A percentile compares a stretch with the other conserved stretches of the same genome.
These are phyloP conservation scores for Diorhabda carinulata DNA, from an alignment of 1,140 invertebrate species.

Conservation along the genomic window DNA sequence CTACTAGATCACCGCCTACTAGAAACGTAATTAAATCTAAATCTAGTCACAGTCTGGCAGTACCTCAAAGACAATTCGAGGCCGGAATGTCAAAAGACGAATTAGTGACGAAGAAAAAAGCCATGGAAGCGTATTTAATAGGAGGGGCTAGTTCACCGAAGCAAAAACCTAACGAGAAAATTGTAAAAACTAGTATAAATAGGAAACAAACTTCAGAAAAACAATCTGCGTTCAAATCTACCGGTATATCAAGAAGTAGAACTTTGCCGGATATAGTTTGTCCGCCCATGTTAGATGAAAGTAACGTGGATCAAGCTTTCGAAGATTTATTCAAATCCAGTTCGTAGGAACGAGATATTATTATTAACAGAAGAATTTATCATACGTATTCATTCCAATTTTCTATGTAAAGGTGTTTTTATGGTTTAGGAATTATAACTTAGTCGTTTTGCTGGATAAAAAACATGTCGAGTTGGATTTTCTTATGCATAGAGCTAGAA, in stretches of 20 bases:
- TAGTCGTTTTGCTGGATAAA: conserved; percentile 7
- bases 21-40: conserved; percentile 58
- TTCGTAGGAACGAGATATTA: conserved; percentile 24
- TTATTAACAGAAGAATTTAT: conserved; percentile 12
- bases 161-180: conserved; percentile 22
- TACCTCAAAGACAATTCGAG: conserved; percentile 70
- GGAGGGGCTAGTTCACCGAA: conserved; percentile 31
- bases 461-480: conserved; percentile 11
- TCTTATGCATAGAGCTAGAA: conserved; percentile 9
- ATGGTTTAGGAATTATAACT: conserved; percentile 28
- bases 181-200: conserved; percentile 49
- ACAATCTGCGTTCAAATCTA: conserved; percentile 47
- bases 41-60: conserved; percentile 65
- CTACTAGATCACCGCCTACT: conserved; percentile 39
- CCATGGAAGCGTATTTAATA: conserved; percentile 74
- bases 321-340: conserved; percentile 62
- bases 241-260: conserved; percentile 60
- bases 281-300: conserved; percentile 63
- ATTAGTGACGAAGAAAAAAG: conserved; percentile 67
- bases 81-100: conserved; percentile 70
- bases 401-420: conserved; percentile 32
- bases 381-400: conserved; percentile 31
- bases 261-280: conserved; percentile 67
- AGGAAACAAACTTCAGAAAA: conserved; percentile 51
- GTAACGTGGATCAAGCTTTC: conserved; percentile 71